A percentile compares a stretch with the other conserved stretches of the same genome.
Conservation (phyloP, 2,797 vertebrate species). For the Chaetodon trifasciatus region DNA sequence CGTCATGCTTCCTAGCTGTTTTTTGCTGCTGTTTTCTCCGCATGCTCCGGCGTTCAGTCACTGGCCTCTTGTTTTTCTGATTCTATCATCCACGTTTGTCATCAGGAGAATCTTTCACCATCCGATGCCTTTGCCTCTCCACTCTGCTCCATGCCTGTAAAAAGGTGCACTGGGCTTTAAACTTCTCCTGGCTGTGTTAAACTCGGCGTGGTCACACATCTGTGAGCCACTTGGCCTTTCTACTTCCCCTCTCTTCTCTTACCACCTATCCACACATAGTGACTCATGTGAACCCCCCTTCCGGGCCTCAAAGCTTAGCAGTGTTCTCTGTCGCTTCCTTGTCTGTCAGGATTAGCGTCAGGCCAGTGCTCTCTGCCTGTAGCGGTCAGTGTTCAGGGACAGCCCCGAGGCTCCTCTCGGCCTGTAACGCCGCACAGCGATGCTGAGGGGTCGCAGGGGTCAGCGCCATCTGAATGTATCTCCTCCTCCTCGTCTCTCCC, state of each 20-base stretch:
- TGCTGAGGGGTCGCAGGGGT: constrained; percentile 58
- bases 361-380: constrained; percentile 63
- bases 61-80: constrained; percentile 3
- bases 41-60: constrained; percentile 37
- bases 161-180: constrained; percentile 52
- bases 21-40: constrained; percentile 38
- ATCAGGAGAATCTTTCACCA: constrained; percentile 23
- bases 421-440: constrained; percentile 37
- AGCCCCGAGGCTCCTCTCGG: constrained; percentile 55
- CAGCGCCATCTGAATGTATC: constrained; percentile 79
- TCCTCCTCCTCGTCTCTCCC: constrained; percentile 85
- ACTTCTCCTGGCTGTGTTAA: constrained; percentile 59
- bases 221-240: constrained; percentile 61
- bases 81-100: constrained; percentile 32
- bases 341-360: constrained; percentile 74
- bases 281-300: constrained; percentile 62
- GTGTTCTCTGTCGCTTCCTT: constrained; percentile 70
- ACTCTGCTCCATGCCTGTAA: constrained; percentile 39
- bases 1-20: constrained; percentile 36
- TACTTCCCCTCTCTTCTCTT: constrained; percentile 55
- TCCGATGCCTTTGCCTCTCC: constrained; percentile 41
- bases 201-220: constrained; percentile 56
- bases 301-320: constrained; percentile 52
- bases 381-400: constrained; percentile 67
- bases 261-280: constrained; percentile 58